Evolutionary conservation across 2,797 vertebrate species (phyloP).

Genomic region (Lagodon rhomboides): DNA sequence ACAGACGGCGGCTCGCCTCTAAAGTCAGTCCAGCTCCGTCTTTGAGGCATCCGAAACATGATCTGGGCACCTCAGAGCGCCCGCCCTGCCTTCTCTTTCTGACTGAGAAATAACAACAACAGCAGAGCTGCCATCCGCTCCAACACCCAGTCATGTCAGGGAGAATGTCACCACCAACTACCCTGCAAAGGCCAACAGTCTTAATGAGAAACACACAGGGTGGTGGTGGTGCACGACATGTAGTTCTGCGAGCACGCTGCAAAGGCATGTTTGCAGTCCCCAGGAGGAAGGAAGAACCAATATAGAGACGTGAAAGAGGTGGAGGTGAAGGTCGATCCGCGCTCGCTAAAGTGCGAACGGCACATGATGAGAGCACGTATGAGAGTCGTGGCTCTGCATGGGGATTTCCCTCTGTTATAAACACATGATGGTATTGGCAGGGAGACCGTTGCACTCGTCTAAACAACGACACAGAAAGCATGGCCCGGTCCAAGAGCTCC

Average conservation of each 20-base stretch:
- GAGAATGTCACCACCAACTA: constrained; percentile 62
- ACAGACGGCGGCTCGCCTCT: constrained; percentile 29
- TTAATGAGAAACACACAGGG: constrained; percentile 38
- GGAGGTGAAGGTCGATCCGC: neutral
- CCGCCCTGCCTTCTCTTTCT: constrained; percentile 27
- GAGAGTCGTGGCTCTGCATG: constrained; percentile 29
- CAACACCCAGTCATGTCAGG: constrained; percentile 57
- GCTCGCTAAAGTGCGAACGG: neutral
- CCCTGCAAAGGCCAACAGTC: constrained; percentile 49
- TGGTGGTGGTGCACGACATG: neutral
- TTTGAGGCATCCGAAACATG: constrained; percentile 70
- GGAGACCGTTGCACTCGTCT: constrained; percentile 77
- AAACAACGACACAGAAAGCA: constrained; percentile 75
- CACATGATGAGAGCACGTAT: constrained; percentile 39
- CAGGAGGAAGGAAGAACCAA: neutral
- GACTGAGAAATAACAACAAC: constrained; percentile 67
- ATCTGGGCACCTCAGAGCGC: constrained; percentile 53
- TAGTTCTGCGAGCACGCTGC: neutral
- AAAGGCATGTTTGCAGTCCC: constrained; percentile 13
- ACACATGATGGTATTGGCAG: constrained; percentile 78
- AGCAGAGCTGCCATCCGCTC: constrained; percentile 43
- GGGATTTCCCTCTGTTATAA: constrained; percentile 82
- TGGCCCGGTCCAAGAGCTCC: constrained; percentile 55
- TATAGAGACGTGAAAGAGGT: constrained; percentile 27
- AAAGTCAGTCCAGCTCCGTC: constrained; percentile 40